Evolutionary conservation across 2,113 vertebrate genomes (phyloP).

Genomic region (Chelonoidis abingdonii): DNA sequence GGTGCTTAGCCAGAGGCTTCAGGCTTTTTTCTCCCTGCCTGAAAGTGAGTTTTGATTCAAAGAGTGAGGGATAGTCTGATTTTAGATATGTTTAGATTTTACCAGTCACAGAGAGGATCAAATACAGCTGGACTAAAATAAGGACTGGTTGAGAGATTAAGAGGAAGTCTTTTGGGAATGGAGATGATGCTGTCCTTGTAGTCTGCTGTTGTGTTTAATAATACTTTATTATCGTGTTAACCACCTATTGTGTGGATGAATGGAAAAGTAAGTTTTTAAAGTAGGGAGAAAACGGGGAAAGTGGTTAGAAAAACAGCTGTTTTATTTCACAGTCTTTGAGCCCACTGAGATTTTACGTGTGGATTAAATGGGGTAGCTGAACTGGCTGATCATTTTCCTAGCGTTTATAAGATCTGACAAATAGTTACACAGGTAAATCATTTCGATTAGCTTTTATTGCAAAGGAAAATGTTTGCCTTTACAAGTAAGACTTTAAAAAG

Average conservation of each 20-base stretch:
- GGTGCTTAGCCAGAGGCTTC: not conserved
- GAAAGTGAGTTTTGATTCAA: not conserved
- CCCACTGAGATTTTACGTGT: not conserved
- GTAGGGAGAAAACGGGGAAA: not conserved
- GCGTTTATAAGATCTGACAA: not conserved
- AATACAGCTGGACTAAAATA: not conserved
- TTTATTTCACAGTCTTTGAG: not conserved
- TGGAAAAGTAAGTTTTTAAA: not conserved
- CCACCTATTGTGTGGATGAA: too few relatives aligned
- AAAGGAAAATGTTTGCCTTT: conserved; percentile 43
- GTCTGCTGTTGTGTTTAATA: not conserved
- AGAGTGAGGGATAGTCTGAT: not conserved
- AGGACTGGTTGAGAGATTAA: not conserved
- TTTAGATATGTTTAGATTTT: not conserved
- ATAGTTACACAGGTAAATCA: not conserved
- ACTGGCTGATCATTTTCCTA: not conserved
- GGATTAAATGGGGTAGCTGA: not conserved
- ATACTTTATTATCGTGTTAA: not conserved
- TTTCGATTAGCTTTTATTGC: not conserved
- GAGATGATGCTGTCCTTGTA: not conserved
- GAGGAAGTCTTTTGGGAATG: not conserved
- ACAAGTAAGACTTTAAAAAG: conserved; percentile 58
- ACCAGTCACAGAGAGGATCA: not conserved
- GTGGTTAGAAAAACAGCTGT: not conserved
- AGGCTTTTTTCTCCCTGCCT: not conserved